Conservation (phyloP, 92 coral and sea anemone genomes). For the Actinostola sp. region DNA sequence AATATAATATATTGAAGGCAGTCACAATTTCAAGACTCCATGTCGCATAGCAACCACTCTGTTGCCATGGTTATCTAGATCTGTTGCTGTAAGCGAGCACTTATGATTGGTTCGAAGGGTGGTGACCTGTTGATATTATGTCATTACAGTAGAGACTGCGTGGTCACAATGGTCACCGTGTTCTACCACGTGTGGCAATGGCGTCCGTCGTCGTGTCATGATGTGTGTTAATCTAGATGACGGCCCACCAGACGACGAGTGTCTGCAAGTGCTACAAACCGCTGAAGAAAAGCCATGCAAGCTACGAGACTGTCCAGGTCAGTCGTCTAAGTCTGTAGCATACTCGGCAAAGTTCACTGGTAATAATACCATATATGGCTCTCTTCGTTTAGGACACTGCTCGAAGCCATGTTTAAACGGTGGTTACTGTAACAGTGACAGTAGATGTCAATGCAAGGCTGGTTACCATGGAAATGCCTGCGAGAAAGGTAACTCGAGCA, state of each 20-base stretch:
- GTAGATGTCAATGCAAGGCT: constrained; percentile 74
- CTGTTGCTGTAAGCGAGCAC: too few relatives aligned
- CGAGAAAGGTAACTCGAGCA: constrained; percentile 64
- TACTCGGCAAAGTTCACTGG: background rate
- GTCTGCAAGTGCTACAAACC: constrained; percentile 66
- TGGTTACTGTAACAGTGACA: constrained; percentile 72
- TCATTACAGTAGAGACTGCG: constrained; percentile 53
- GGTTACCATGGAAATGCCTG: constrained; percentile 86
- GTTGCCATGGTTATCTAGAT: too few relatives aligned
- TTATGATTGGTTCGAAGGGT: background rate
- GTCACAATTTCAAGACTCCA: too few relatives aligned
- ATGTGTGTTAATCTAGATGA: constrained; percentile 58
- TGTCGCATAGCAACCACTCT: too few relatives aligned
- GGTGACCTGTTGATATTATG: background rate
- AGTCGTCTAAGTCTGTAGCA: background rate
- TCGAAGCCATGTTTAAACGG: constrained; percentile 82
- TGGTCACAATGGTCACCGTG: constrained; percentile 91
- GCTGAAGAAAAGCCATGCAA: constrained; percentile 67
- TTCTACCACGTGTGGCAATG: constrained; percentile 79
- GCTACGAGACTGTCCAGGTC: constrained; percentile 79
- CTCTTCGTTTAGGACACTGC: constrained; percentile 63
- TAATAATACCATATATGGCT: too few relatives aligned
- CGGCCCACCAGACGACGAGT: constrained; percentile 62
- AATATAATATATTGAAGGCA: too few relatives aligned
- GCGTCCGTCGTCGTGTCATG: constrained; percentile 75